These are phyloP conservation scores for Periophthalmus magnuspinnatus DNA, from an alignment of 2,797 vertebrate species.

Conservation along the genomic window DNA sequence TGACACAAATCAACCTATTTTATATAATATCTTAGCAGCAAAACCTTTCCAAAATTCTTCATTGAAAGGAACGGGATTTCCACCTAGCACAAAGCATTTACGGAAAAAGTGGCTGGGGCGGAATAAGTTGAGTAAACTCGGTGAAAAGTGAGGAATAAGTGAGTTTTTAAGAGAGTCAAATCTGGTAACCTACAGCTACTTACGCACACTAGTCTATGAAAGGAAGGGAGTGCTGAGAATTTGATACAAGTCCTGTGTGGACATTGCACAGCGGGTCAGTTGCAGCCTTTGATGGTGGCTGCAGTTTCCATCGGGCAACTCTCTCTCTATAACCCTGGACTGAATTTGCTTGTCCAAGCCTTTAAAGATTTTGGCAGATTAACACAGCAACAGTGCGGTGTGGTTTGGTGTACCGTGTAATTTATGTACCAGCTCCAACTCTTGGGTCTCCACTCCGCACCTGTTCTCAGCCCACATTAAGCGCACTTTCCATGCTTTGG, in stretches of 20 bases:
- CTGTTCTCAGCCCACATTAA: slow-evolving; percentile 71
- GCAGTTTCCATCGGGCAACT: slow-evolving; percentile 18
- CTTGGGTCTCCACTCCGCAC: slow-evolving; percentile 64
- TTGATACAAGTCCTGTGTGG: slow-evolving; percentile 3
- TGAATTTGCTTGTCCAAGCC: slow-evolving; percentile 63
- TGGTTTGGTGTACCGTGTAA: slow-evolving; percentile 66
- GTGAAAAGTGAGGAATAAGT: no score
- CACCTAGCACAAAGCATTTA: no score
- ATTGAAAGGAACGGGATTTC: no score
- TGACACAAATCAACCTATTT: no score
- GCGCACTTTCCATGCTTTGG: slow-evolving; percentile 51
- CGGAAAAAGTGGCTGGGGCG: no score
- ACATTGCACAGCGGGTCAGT: slow-evolving; percentile 11
- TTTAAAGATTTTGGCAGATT: slow-evolving; percentile 77
- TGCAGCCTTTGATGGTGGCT: slow-evolving; percentile 39
- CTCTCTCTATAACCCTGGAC: slow-evolving; percentile 26
- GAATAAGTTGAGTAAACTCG: no score
- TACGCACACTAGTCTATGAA: background rate
- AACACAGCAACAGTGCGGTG: slow-evolving; percentile 64
- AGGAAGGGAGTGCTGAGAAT: slow-evolving; percentile 1
- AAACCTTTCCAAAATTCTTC: no score
- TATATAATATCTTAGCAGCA: no score
- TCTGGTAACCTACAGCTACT: no score
- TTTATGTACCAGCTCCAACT: slow-evolving; percentile 72
- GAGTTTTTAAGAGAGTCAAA: background rate